Percentiles rank a stretch among this genome's conserved stretches.
Evolutionary conservation across 2,113 vertebrate genomes (phyloP).

Genomic region (Gobiocypris rarus): DNA sequence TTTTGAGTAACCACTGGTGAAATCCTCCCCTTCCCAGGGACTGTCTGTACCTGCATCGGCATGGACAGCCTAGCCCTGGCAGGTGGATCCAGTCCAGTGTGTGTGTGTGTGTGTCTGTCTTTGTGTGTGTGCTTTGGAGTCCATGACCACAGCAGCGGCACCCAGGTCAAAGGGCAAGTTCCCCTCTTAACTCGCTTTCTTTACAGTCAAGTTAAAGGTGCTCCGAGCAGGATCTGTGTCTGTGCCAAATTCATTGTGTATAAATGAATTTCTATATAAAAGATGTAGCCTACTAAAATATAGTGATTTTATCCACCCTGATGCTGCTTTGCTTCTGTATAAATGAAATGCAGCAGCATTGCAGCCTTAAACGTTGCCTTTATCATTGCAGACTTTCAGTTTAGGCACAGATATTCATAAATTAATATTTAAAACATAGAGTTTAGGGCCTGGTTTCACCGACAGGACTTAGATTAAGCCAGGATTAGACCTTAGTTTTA

Average conservation of each 20-base stretch:
- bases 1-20: constrained; percentile 79
- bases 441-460: not conserved
- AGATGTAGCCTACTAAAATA: not conserved
- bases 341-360: not conserved
- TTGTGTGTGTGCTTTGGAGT: constrained; percentile 56
- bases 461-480: too few relatives aligned
- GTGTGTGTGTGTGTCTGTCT: not conserved
- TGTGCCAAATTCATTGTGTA: not conserved
- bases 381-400: not conserved
- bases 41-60: constrained; percentile 80
- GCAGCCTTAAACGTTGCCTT: not conserved
- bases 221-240: not conserved
- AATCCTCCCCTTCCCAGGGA: constrained; percentile 74
- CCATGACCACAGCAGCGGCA: constrained; percentile 54
- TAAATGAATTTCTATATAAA: not conserved
- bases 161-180: constrained; percentile 48
- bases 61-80: constrained; percentile 61
- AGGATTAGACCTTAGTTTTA: too few relatives aligned
- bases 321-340: not conserved
- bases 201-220: not conserved
- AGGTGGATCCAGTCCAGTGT: constrained; percentile 69
- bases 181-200: not conserved
- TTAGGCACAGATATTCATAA: too few relatives aligned
- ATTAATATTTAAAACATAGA: not conserved
- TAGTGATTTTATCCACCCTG: not conserved